Evolutionary conservation across 2,797 vertebrate genomes (phyloP).

Genomic region (Malacoctenus gilli): DNA sequence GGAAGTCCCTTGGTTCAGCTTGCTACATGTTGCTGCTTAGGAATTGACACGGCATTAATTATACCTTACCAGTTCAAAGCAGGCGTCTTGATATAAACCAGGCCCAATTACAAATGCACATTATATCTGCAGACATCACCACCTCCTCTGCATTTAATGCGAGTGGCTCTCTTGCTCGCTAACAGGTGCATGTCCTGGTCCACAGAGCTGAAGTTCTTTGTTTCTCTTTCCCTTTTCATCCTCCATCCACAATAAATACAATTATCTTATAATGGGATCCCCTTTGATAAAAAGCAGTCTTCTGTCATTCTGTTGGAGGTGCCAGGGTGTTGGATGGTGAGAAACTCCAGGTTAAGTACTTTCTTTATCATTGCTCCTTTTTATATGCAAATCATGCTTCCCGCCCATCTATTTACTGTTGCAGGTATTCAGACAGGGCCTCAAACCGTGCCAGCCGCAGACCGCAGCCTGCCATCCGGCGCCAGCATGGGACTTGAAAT

Average conservation of each 20-base stretch:
- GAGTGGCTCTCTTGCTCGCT: slow-evolving; percentile 41
- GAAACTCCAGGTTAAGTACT: slow-evolving; percentile 81
- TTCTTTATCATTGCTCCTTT: slow-evolving; percentile 80
- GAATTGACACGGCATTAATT: slow-evolving; percentile 71
- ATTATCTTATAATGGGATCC: slow-evolving; percentile 82
- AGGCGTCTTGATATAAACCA: slow-evolving; percentile 51
- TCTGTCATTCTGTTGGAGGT: slow-evolving; percentile 77
- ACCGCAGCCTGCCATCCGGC: slow-evolving; percentile 53
- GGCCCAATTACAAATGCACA: slow-evolving; percentile 51
- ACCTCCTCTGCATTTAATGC: slow-evolving; percentile 16
- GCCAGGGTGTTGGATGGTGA: slow-evolving; percentile 75
- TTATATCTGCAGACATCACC: slow-evolving; percentile 61
- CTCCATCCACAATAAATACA: slow-evolving; percentile 74
- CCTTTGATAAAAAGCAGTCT: slow-evolving; percentile 75
- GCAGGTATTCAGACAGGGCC: slow-evolving; percentile 76
- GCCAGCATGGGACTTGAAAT: slow-evolving; percentile 66
- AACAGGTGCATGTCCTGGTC: slow-evolving; percentile 48
- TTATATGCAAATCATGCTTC: slow-evolving; percentile 81
- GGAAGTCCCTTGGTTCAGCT: slow-evolving; percentile 51
- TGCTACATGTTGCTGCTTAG: slow-evolving; percentile 51
- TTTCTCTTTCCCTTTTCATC: slow-evolving; percentile 58
- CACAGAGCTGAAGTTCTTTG: slow-evolving; percentile 50
- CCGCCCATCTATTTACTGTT: slow-evolving; percentile 80
- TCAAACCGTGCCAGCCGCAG: slow-evolving; percentile 62
- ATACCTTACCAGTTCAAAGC: slow-evolving; percentile 70